A percentile compares a stretch with the other conserved stretches of the same genome.
Evolutionary conservation across 2,797 vertebrate species (phyloP).

Genomic region (Enteromius unitaeniatus): DNA sequence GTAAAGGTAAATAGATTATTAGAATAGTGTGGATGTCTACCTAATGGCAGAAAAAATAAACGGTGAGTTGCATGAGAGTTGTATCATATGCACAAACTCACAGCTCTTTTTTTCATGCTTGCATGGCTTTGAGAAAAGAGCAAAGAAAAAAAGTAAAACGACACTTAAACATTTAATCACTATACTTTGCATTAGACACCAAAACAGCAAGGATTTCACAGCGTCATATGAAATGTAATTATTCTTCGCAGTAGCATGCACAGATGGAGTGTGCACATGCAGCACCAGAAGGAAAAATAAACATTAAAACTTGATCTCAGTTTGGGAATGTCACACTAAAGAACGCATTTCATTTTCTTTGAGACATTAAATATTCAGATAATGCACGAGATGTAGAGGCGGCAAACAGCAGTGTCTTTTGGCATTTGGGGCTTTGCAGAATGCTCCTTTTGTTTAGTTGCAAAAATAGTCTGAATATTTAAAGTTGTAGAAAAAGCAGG

Average conservation of each 20-base stretch:
- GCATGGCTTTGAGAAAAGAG: background rate
- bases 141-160: background rate
- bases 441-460: background rate
- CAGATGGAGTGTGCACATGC: background rate
- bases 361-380: background rate
- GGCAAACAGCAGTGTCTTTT: background rate
- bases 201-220: background rate
- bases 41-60: background rate
- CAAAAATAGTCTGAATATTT: background rate
- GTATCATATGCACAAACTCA: background rate
- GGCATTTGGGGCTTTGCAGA: conserved; percentile 1
- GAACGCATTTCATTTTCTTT: background rate
- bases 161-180: background rate
- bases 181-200: background rate
- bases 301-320: too few species aligned
- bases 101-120: background rate
- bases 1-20: too few species aligned
- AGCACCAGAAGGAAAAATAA: background rate
- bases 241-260: background rate
- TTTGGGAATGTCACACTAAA: background rate
- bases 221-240: background rate
- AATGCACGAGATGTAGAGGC: background rate
- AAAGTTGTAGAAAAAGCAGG: background rate
- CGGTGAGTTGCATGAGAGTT: background rate
- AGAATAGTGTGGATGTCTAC: background rate